These are phyloP conservation scores for Phrynocephalus forsythii DNA, from an alignment of 2,797 vertebrate species.

Conservation along the genomic window DNA sequence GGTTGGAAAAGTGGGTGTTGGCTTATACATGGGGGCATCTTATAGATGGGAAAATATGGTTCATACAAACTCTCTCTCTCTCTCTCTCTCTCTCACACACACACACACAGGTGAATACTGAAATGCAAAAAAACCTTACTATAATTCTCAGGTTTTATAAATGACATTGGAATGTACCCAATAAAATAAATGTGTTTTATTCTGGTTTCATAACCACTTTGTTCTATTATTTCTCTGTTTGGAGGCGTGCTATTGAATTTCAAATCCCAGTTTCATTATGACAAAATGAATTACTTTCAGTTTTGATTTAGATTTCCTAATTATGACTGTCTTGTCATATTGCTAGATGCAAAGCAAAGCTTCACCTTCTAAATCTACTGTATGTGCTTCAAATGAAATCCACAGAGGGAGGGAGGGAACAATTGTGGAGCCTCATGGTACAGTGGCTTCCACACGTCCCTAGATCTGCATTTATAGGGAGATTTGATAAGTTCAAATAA, in stretches of 20 bases:
- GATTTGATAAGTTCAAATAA: too few species aligned
- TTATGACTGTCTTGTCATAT: neutral
- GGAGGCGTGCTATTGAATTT: rapidly evolving
- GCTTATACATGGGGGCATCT: too few species aligned
- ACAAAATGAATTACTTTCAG: neutral
- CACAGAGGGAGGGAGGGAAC: neutral
- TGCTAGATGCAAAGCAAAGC: neutral
- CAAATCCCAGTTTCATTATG: rapidly evolving
- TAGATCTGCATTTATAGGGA: too few species aligned
- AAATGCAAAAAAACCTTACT: neutral
- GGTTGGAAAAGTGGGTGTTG: too few species aligned
- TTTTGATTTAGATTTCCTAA: neutral
- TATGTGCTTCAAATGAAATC: neutral
- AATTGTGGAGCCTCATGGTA: too few species aligned
- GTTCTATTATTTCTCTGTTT: neutral
- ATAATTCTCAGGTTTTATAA: too few species aligned
- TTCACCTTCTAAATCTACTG: neutral
- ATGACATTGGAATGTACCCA: neutral
- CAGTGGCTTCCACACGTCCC: neutral
- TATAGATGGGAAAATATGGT: too few species aligned
- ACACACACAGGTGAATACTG: neutral
- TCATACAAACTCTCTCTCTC: too few species aligned
- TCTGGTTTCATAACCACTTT: neutral
- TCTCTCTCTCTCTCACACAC: neutral
- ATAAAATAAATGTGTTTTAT: neutral